Evolutionary conservation across 2,113 vertebrate species (phyloP), one percentile per base, ranked within the genome.

Genomic region (Dipodomys stephensi): DNA sequence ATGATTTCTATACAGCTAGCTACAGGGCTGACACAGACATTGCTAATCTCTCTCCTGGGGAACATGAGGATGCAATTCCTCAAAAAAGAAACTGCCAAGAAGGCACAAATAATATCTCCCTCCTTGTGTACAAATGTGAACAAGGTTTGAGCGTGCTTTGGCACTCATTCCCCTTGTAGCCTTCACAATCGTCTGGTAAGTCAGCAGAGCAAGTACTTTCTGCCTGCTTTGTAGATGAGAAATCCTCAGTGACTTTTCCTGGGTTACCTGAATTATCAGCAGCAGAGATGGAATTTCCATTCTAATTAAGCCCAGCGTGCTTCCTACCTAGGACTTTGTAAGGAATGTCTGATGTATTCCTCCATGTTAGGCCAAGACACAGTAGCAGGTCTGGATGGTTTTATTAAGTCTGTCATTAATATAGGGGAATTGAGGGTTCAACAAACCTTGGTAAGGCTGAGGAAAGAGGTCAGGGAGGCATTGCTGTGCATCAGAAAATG

Each of bases 101-200:
- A 69, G 69, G 57, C n/a, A 67, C 84, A 94, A 91, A 83, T 83
- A 80, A 12, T 35, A 32, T 44, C 28, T n/a, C 32, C 18, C 65
- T 89, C 79, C n/a, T 78, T 46, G 19, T 32, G 19, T 79, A 82
- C 76, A 85, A 88, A 91, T 53, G 64, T n/a, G 79, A 78, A 57
- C 8, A 7, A 57, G 28, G 72, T 88, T 39, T 32, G 76, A 90
- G 25, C 32, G 62, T 28, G 13, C 12, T 72, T 87, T n/a, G 30
- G 67, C 22, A 67, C 81, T 11, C 20, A 65, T 60, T 76, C 12
- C 32, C 46, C 60, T 30, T 86, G 57, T 62, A 49, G 28, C 27
- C 4, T 25, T 76, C 32, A 16, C 3, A 30, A 71, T 28, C 25
- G 28, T 67, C 67, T 88, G 67, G 7, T 30, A 87, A 68, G 23